A percentile compares a stretch with the other conserved stretches of the same genome.
These are phyloP conservation scores for Lithophane semibrunnea DNA, from an alignment of 2,888 invertebrate species.

Conservation along the genomic window DNA sequence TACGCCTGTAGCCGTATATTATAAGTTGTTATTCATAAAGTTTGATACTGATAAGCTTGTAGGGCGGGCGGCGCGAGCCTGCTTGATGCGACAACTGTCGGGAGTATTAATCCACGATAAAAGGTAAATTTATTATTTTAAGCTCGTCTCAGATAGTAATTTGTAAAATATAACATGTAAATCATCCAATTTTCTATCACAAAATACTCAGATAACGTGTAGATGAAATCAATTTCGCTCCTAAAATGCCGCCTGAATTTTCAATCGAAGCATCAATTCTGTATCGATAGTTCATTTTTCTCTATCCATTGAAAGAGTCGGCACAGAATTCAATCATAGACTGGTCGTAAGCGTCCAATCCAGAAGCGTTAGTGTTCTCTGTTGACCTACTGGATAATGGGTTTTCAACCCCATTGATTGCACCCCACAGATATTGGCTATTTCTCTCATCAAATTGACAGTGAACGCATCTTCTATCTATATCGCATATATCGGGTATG, in stretches of 20 bases:
- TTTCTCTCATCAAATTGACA: conserved; percentile 56
- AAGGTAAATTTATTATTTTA: conserved; percentile 12
- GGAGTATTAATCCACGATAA: conserved; percentile 13
- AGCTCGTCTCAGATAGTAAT: background rate
- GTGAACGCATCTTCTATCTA: conserved; percentile 20
- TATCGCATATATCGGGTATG: background rate
- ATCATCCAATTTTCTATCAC: background rate
- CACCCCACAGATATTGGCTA: conserved; percentile 58
- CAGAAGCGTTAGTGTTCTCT: conserved; percentile 59
- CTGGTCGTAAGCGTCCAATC: conserved; percentile 51
- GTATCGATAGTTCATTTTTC: conserved; percentile 44
- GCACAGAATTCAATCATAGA: conserved; percentile 64
- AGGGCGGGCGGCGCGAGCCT: conserved; percentile 10
- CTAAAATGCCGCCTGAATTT: conserved; percentile 21
- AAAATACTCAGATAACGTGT: background rate
- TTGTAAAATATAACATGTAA: background rate
- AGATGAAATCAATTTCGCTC: background rate
- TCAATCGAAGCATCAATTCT: conserved; percentile 32
- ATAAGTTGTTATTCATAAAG: conserved; percentile 64
- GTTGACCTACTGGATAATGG: conserved; percentile 66
- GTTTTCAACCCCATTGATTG: conserved; percentile 42
- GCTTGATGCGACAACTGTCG: conserved; percentile 35
- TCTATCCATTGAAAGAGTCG: conserved; percentile 46
- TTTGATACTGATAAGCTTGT: conserved; percentile 53
- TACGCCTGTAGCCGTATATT: conserved; percentile 49